Evolutionary conservation across 2,797 vertebrate genomes (phyloP), one percentile per base, ranked within the genome.

Genomic region (Epinephelus awoara): DNA sequence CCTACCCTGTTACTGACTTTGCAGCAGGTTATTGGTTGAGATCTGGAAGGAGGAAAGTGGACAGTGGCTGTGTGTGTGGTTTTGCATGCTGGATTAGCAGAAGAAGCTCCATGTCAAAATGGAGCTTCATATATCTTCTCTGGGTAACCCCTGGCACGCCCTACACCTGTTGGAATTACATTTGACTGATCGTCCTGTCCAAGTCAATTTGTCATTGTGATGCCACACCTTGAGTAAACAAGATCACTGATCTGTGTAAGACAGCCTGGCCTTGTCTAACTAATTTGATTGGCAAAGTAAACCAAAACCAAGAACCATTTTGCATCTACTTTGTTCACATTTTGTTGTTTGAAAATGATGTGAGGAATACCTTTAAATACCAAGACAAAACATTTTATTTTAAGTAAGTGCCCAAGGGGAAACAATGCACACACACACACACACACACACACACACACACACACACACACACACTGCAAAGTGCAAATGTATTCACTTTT

Each of bases 201-300:
- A 46, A 40, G 85, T 72, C 29, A 76, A 55, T 78, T 84, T 79
- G 79, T 79, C 76, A 79, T 73, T 61, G 71, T 79, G 73, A 78
- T 47, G 67, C 21, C 55, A 72, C 8, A 10, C 47, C 34, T 66
- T 72, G 9, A 75, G 69, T 63, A 85, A 88, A 89, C 67, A 88
- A 75, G 72, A 57, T 57, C 51, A 80, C 23, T 69, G 74, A 76
- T 73, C 44, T 56, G 65, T 81, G 63, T 38, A 19, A 67, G 74
- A 56, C 59, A 50, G 59, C 21, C 65, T 40, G 34, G 23, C 34
- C 51, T 63, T 19, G 15, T 55, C 40, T 38, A 75, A 80, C 72
- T 82, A 58, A 91, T 93, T 92, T 93, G 90, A 75, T 85, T 89
- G 62, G 79, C 88, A 92, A 92, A 91, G 68, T 62, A 73, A 89